Evolutionary conservation across 2,797 vertebrate genomes (phyloP).

Genomic region (Oreortyx pictus): DNA sequence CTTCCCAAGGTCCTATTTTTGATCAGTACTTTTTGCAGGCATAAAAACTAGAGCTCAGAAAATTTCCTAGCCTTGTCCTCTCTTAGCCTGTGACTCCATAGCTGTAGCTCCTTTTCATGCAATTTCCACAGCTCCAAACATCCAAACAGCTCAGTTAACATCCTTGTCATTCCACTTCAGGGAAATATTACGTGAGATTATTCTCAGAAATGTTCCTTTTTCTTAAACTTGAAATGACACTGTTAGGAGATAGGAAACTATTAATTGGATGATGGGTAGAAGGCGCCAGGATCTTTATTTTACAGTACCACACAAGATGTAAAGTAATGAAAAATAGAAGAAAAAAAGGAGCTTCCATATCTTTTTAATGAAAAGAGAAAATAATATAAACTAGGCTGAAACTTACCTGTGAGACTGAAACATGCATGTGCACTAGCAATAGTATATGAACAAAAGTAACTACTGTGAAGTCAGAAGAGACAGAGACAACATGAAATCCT

Average conservation of each 20-base stretch:
- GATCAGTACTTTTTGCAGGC: background rate
- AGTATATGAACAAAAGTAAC: background rate
- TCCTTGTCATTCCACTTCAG: background rate
- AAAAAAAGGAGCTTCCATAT: background rate
- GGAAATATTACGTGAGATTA: background rate
- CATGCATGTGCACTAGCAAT: background rate
- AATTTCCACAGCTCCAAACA: background rate
- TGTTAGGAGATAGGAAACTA: background rate
- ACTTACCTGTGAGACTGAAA: background rate
- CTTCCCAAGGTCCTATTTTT: background rate
- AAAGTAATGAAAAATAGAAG: background rate
- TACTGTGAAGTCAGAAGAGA: background rate
- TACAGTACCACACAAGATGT: background rate
- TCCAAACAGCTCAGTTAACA: background rate
- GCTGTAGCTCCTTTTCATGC: background rate
- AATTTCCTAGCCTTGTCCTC: background rate
- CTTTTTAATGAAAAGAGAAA: background rate
- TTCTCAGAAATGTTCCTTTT: background rate
- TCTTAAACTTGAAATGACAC: background rate
- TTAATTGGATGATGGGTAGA: background rate
- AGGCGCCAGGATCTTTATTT: background rate
- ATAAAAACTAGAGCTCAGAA: background rate
- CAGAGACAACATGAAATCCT: background rate
- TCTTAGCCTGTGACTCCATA: background rate
- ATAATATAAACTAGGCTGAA: background rate